Conservation (phyloP, 1,140 invertebrate species). For the Anadara kagoshimensis region DNA sequence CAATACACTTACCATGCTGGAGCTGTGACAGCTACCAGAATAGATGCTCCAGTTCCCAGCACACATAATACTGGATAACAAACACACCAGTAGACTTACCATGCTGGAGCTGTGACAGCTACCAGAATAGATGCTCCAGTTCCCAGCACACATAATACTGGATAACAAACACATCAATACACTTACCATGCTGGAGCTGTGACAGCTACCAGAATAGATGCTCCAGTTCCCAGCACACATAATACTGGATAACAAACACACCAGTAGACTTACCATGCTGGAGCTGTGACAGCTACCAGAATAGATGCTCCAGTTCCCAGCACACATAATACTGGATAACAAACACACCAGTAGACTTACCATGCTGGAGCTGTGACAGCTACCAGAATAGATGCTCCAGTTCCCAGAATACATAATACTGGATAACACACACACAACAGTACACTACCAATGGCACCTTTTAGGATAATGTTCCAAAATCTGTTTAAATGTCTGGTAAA, state of each 20-base stretch:
- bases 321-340: slow-evolving; percentile 76
- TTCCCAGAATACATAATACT: slow-evolving; percentile 81
- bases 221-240: neutral
- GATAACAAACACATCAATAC: too few relatives aligned
- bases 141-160: too few relatives aligned
- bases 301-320: neutral
- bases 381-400: slow-evolving; percentile 80
- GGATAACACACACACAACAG: slow-evolving; percentile 87
- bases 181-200: too few relatives aligned
- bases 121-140: too few relatives aligned
- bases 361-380: slow-evolving; percentile 85
- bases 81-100: too few relatives aligned
- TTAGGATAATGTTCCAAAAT: slow-evolving; percentile 92
- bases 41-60: too few relatives aligned
- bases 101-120: too few relatives aligned
- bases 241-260: too few relatives aligned
- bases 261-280: slow-evolving; percentile 80
- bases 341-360: slow-evolving; percentile 72
- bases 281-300: slow-evolving; percentile 81
- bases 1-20: too few relatives aligned
- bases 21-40: too few relatives aligned
- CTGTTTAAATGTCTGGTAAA: slow-evolving; percentile 91
- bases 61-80: too few relatives aligned
- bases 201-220: too few relatives aligned
- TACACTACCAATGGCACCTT: slow-evolving; percentile 89